Conservation (phyloP, 2,113 vertebrate genomes). For the Bothrops jararaca region DNA sequence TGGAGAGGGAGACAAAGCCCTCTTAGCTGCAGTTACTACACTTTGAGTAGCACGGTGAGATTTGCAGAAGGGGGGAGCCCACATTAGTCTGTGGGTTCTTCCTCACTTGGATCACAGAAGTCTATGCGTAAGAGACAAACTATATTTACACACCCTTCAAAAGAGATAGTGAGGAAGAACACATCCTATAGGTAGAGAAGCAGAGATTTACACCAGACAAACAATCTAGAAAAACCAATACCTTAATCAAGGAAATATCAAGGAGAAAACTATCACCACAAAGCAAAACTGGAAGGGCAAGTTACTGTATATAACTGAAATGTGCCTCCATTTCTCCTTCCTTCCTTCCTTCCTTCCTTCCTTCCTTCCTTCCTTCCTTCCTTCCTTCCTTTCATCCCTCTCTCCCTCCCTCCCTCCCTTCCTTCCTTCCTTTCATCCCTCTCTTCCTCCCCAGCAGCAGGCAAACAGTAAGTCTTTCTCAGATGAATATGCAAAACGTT, state of each 20-base stretch:
- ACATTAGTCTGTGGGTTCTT: background rate
- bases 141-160: background rate
- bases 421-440: constrained; percentile 46
- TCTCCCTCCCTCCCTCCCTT: no score
- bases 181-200: background rate
- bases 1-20: background rate
- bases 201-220: background rate
- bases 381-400: no score
- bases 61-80: background rate
- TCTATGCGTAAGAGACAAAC: background rate
- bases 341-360: background rate
- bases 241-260: no score
- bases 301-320: constrained; percentile 19
- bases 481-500: constrained; percentile 59
- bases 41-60: background rate
- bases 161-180: background rate
- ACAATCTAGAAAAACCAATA: background rate
- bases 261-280: no score
- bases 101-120: background rate
- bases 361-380: no score
- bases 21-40: background rate
- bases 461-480: constrained; percentile 2
- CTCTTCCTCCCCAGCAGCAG: constrained; percentile 45
- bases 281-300: no score
- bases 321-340: background rate